These are phyloP conservation scores for Andrena hattorfiana DNA, from an alignment of 2,888 invertebrate species.

Conservation along the genomic window DNA sequence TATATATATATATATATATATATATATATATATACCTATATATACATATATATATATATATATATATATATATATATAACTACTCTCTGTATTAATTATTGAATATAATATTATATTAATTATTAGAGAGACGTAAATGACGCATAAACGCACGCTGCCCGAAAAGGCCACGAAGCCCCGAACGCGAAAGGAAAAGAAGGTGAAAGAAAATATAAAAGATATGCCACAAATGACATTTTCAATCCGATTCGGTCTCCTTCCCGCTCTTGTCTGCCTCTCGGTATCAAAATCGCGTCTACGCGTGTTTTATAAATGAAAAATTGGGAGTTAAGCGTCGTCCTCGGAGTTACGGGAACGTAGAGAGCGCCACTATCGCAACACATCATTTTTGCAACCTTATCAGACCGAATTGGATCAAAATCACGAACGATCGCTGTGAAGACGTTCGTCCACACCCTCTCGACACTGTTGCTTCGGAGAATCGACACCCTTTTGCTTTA, in stretches of 20 bases:
- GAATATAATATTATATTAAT: constrained; percentile 83
- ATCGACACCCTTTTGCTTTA: constrained; percentile 17
- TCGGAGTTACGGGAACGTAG: neutral
- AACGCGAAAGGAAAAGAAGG: neutral
- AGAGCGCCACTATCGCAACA: constrained; percentile 2
- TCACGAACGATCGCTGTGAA: constrained; percentile 33
- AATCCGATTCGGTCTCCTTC: constrained; percentile 15
- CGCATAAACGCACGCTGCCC: constrained; percentile 76
- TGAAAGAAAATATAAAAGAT: neutral
- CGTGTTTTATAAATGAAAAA: constrained; percentile 16
- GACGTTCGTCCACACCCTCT: constrained; percentile 15
- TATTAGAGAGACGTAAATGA: constrained; percentile 78
- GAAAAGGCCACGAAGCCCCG: constrained; percentile 65
- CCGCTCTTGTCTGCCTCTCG: constrained; percentile 3
- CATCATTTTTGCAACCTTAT: constrained; percentile 49
- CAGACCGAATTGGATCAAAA: constrained; percentile 48
- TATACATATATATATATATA: constrained; percentile 80
- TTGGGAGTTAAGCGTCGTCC: constrained; percentile 14
- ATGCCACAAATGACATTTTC: neutral
- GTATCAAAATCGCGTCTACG: neutral
- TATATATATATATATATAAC: constrained; percentile 79
- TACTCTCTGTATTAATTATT: constrained; percentile 84
- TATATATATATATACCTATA: constrained; percentile 80
- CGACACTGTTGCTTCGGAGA: constrained; percentile 30
- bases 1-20: constrained; percentile 74